Base-by-base conservation (phyloP, 2,797 vertebrate genomes). In the Trichosurus vulpecula region DNA sequence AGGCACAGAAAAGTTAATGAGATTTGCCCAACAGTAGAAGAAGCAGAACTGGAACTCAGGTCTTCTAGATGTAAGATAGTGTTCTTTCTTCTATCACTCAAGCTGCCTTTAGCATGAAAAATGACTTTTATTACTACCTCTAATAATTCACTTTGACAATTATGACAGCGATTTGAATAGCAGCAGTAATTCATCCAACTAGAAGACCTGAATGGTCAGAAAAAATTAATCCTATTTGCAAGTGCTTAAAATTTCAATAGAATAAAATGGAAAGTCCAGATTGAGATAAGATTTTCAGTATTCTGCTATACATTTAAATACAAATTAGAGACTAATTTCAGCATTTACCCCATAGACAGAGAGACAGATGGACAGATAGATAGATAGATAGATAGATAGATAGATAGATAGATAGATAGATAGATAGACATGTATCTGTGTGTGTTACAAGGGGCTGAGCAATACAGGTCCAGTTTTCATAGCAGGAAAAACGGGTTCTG, bases 251-350 rank as follows among this genome's bases (percentile, higher is more conserved):
- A 66, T 61, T 87, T 87, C 41, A 87, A 87, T 51, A 87, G 74
- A 87, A 22, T 51, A 87, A 87, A 87, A 87, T 87, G 41, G 41
- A 87, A 3, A 81, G 4, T 74, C 4, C 22, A 74, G 51, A n/a
- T 0, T 52, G 52, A 92, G 35, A 54, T 13, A 52, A 54, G 31
- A 92, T 19, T 92, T 97, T 96, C 56, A 91, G 61, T 92, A 90
- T 94, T 30, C 27, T 95, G 35, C 2, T 94, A 54, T 92, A 95
- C 47, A 94, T 95, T 97, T 94, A 97, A 96, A 91, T 55, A n/a
- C 1, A 61, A 19, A 25, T 14, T 16, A 31, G 4, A 94, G 30
- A 89, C 27, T 52, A 97, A 94, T 92, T 87, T 87, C 47, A 51
- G 22, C 41, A 81, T 81, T 81, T 81, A 10, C 9, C 35, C 22